Evolutionary conservation across 2,797 vertebrate genomes (phyloP), one percentile per base, ranked within the genome.

Genomic region (Platalea minor): DNA sequence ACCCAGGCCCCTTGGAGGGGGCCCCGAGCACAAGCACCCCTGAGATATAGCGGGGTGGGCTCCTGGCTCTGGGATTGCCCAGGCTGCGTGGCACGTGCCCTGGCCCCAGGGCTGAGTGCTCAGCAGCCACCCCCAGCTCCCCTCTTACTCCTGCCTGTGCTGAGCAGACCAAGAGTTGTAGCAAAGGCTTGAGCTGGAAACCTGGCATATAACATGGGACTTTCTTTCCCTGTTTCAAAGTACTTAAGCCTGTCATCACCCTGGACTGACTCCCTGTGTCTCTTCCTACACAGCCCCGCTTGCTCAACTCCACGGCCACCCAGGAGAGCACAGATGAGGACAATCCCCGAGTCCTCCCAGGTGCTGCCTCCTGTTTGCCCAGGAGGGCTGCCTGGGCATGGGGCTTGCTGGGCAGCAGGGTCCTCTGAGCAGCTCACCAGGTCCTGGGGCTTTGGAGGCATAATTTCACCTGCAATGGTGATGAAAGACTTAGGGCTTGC

Each of bases 51-150:
- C 1, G 1, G 17, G 4, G 3, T 51, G 35, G 8, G 37, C 20
- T 88, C 8, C 67, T 65, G 60, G 24, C 46, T 51, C 39, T 37
- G 45, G 29, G n/a, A 29, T 64, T 23, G 19, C 25, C 33, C 13
- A 6, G 33, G 29, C 59, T 57, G 25, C 0, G 4, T 31, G 17
- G 35, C 1, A 4, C 0, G 0, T 46, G 53, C 20, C 54, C 37
- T 0, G 2, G 63, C 20, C 21, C 29, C 7, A 13, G 50, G 64
- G 31, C 33, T 17, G 39, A 25, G 72, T 23, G 56, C 45, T 65
- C 23, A 21, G 54, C 20, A 50, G 67, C 26, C 7, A 4, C 18
- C 39, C 21, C 50, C 35, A 29, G 43, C 24, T 41, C 19, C 15
- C 21, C 7, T 18, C 41, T 65, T 2, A 5, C 31, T 48, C 46